Evolutionary conservation across 2,888 invertebrate genomes (phyloP).

Genomic region (Calameuta filiformis): DNA sequence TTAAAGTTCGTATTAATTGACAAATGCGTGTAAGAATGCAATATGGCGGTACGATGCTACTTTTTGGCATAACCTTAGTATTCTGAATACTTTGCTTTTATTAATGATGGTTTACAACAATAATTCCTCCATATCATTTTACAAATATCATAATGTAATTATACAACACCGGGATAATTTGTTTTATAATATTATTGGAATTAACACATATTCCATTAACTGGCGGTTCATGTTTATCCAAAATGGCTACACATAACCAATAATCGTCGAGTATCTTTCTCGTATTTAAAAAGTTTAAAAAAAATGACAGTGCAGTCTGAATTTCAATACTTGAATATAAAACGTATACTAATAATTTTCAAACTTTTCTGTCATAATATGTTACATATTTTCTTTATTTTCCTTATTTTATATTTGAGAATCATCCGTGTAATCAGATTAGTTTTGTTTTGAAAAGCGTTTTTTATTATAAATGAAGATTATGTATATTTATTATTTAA

Average conservation of each 20-base stretch:
- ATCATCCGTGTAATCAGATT: background rate
- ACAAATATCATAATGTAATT: background rate
- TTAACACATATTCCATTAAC: background rate
- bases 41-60: constrained; percentile 36
- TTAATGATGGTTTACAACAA: background rate
- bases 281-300: background rate
- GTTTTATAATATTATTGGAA: background rate
- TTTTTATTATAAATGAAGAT: background rate
- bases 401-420: background rate
- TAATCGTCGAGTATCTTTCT: background rate
- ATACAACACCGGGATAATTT: background rate
- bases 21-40: constrained; percentile 28
- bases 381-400: background rate
- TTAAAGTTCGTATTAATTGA: background rate
- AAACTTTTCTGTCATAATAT: background rate
- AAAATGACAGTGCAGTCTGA: background rate
- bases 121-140: background rate
- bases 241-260: constrained; percentile 11
- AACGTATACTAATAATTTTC: background rate
- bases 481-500: background rate
- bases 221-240: constrained; percentile 4
- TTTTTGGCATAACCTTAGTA: constrained; percentile 36
- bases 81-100: background rate
- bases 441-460: background rate
- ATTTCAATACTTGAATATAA: background rate